phyloP scores from a whole-genome alignment of 1,140 invertebrate genomes.

The Pogonomyrmex barbatus region DNA sequence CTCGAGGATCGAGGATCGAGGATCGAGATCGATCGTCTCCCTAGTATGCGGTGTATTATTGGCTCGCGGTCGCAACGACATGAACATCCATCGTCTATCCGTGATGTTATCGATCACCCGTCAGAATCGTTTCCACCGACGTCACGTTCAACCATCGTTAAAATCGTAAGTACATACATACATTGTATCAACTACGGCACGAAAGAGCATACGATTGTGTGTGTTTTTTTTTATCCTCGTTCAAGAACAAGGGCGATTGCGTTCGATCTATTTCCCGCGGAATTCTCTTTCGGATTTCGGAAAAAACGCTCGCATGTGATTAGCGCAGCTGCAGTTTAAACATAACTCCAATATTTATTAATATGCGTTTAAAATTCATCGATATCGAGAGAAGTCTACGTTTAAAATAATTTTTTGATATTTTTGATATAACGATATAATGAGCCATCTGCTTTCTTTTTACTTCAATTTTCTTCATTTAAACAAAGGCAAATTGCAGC shows the following conservation, averaged over 20 bases:
- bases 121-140: slow-evolving; percentile 51
- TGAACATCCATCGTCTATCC: slow-evolving; percentile 41
- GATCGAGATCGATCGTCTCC: slow-evolving; percentile 53
- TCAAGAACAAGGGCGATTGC: slow-evolving; percentile 18
- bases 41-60: slow-evolving; percentile 39
- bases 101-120: slow-evolving; percentile 51
- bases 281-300: neutral
- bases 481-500: neutral
- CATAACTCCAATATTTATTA: neutral
- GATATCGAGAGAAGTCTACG: neutral
- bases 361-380: neutral
- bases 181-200: slow-evolving; percentile 62
- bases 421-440: neutral
- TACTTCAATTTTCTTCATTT: neutral
- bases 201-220: slow-evolving; percentile 55
- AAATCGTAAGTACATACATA: slow-evolving; percentile 73
- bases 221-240: neutral
- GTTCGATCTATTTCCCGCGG: slow-evolving; percentile 14
- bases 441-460: neutral
- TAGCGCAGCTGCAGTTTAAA: slow-evolving; percentile 13
- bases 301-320: slow-evolving; percentile 23
- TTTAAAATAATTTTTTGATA: slow-evolving; percentile 4
- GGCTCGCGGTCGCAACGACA: slow-evolving; percentile 47
- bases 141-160: slow-evolving; percentile 62
- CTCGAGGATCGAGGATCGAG: slow-evolving; percentile 20